Base-by-base conservation (phyloP, 2,888 invertebrate species). In the Oithona nana region DNA sequence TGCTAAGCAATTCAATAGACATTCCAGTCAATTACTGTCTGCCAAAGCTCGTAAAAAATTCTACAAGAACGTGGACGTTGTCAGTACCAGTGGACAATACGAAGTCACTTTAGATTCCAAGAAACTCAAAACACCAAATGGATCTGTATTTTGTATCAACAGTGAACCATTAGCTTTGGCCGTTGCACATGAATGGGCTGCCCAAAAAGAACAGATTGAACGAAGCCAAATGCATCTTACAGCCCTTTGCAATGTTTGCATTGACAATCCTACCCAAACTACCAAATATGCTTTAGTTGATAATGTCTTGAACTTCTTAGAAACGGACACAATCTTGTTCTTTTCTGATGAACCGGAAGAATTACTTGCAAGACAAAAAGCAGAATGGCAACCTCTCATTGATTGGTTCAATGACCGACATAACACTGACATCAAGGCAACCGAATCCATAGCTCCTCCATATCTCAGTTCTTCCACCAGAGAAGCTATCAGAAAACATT, bases 171-270 rank as follows among this genome's bases (percentile, higher is more conserved):
- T 98, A 59, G 97, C 97, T 1, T 76, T 93, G 65, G 93, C 90
- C 22, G 82, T 98, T 56, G 92, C 95, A 1, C 81, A 84, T 29
- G 98, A 98, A 78, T 98, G 97, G 89, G 85, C 88, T 68, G 77
- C 83, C 4, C 95, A 97, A 72, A 80, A 80, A 66, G 82, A 86
- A 28, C 75, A 76, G 61, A 84, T 97, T 66, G 74, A 83, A 64
- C 82, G 80, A 68, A 82, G 84, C 57, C 79, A 79, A 49, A 95
- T 95, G 94, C 92, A 94, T 75, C 75, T 95, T 51, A 59, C 31
- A 29, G 83, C 88, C 1, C 74, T 98, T 31, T 86, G 88, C 69
- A 93, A 88, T 70, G 93, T 92, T 26, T 83, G 84, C 29, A 74
- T 90, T 65, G 98, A 98, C 72, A 97, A 97, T 77, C 95, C 95